Percentiles rank a stretch among this genome's conserved stretches.
phyloP scores from a whole-genome alignment of 2,113 vertebrate species.

The Paralichthys olivaceus region DNA sequence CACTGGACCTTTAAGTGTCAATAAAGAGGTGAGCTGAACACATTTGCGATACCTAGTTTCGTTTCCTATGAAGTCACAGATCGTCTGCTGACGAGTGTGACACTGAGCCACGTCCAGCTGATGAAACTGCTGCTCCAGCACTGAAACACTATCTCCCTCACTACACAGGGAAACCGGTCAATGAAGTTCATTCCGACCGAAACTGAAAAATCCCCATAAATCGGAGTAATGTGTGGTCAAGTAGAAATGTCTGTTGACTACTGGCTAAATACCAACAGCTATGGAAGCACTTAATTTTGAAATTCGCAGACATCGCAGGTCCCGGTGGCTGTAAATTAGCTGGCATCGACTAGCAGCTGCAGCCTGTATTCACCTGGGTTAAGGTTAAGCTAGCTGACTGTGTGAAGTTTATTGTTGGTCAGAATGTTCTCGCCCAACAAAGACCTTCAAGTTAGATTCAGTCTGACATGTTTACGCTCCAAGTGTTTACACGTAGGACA shows the following conservation, averaged over 20 bases:
- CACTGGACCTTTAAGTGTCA: no score
- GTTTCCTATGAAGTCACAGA: not conserved
- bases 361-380: not conserved
- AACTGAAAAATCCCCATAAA: not conserved
- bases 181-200: not conserved
- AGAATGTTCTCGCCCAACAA: conserved; percentile 25
- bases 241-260: no score
- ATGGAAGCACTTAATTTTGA: not conserved
- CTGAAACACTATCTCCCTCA: conserved; percentile 15
- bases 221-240: not conserved
- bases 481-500: not conserved
- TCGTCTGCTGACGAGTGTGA: not conserved
- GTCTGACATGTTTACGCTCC: not conserved
- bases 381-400: not conserved
- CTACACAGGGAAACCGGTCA: conserved; percentile 3
- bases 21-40: not conserved
- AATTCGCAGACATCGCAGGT: not conserved
- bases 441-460: not conserved
- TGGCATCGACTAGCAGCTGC: not conserved
- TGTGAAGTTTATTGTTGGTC: conserved; percentile 5
- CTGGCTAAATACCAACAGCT: not conserved
- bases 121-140: conserved; percentile 43
- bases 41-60: not conserved
- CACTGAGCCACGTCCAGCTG: conserved; percentile 28
- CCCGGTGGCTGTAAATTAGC: not conserved